Base-by-base conservation (phyloP, 2,888 invertebrate species). In the Sinelater perroti region DNA sequence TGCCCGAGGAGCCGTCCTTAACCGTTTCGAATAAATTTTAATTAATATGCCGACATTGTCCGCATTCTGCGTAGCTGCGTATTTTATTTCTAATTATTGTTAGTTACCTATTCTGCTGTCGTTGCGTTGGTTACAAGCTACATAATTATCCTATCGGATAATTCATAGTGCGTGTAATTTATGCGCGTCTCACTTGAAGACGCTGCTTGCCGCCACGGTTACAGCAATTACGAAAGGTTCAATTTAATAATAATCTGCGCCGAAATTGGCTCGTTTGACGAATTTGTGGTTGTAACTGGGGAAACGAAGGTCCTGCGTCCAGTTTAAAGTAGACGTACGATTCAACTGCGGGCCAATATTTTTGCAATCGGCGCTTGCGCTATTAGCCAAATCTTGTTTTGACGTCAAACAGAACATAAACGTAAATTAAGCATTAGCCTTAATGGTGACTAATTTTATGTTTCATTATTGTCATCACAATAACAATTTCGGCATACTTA, bases 11-110 rank as follows among this genome's bases (percentile, higher is more conserved):
- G 10, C 21, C 35, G 20, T 13, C n/a, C 21, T 46, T 33, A 33
- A 35, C 20, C 33, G 36, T 35, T 47, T 35, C 24, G 14, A 47
- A 47, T 33, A 47, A 47, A 47, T 47, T 21, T 16, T 47, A 47
- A 40, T 40, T 21, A 40, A 14, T 14, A 24, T 8, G 14, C 13
- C 24, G 21, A 11, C 21, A 38, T 21, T 38, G 24, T 20, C 24
- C 38, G 14, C 40, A 24, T 24, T 40, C 26, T 18, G 8, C 6
- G 2, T 24, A 11, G 24, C 8, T 36, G 13, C 20, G 24, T 40
- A 40, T 10, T 40, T 40, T 40, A 40, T 40, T 10, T 35, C 16
- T 35, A 35, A 35, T 40, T 40, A 8, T 40, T 24, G 26, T 13
- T 40, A 20, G 24, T 6, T 40, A 18, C 10, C 18, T 36, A 30